A percentile compares a stretch with the other conserved stretches of the same genome.
These are phyloP conservation scores for Lampris megalopsis DNA, from an alignment of 2,113 vertebrate species.

Conservation along the genomic window DNA sequence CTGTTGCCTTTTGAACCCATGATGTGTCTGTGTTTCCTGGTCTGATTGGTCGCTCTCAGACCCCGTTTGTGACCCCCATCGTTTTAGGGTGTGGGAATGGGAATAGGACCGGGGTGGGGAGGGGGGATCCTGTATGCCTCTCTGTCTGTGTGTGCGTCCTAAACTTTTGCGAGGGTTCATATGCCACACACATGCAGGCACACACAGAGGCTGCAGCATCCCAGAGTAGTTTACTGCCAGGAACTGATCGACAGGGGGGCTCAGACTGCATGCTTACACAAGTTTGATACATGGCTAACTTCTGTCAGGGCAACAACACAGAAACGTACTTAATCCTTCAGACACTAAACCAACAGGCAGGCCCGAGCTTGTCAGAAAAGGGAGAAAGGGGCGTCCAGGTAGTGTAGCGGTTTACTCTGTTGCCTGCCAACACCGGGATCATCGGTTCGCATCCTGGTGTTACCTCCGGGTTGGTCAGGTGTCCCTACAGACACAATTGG, in stretches of 20 bases:
- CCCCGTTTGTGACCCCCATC: slow-evolving; percentile 83
- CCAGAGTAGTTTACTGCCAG: slow-evolving; percentile 47
- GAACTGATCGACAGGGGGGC: slow-evolving; percentile 44
- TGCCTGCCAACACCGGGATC: too few species aligned
- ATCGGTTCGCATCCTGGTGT: too few species aligned
- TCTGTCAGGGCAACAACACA: slow-evolving; percentile 28
- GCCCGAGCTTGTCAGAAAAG: background rate
- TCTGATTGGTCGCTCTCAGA: slow-evolving; percentile 87
- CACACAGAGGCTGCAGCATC: slow-evolving; percentile 47
- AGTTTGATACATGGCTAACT: slow-evolving; percentile 30
- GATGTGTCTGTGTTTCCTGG: slow-evolving; percentile 85
- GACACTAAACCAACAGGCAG: slow-evolving; percentile 29
- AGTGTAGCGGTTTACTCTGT: too few species aligned
- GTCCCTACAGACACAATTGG: too few species aligned
- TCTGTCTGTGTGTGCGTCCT: slow-evolving; percentile 36
- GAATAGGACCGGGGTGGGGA: slow-evolving; percentile 39
- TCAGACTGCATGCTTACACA: slow-evolving; percentile 64
- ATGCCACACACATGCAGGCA: slow-evolving; percentile 62
- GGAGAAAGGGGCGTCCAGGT: too few species aligned
- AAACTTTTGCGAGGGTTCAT: slow-evolving; percentile 46
- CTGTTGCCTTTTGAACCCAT: slow-evolving; percentile 78
- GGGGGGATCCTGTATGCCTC: slow-evolving; percentile 49
- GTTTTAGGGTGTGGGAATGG: slow-evolving; percentile 53
- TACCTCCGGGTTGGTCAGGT: too few species aligned
- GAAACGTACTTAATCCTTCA: background rate